phyloP scores from a whole-genome alignment of 2,797 vertebrate genomes.

The Coracias cyanogaster region DNA sequence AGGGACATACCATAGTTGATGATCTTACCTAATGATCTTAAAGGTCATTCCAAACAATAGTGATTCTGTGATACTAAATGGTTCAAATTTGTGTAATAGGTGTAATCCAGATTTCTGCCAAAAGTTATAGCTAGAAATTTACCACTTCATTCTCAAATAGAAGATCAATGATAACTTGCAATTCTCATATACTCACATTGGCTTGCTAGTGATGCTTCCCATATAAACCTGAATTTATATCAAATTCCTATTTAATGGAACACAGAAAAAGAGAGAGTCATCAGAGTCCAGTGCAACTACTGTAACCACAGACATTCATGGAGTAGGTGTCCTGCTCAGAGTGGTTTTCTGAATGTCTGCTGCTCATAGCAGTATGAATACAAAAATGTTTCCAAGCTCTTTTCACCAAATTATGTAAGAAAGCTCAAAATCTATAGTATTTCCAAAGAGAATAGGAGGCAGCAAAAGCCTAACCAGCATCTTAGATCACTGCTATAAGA shows the following conservation, averaged over 20 bases:
- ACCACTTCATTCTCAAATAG: not conserved
- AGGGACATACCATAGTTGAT: not conserved
- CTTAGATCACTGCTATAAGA: not conserved
- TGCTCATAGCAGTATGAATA: not conserved
- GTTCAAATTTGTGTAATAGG: not conserved
- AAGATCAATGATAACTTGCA: not conserved
- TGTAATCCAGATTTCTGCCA: not conserved
- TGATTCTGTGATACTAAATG: not conserved
- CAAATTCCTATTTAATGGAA: not conserved
- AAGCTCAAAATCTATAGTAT: not conserved
- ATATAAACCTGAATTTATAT: not conserved
- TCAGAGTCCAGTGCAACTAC: not conserved
- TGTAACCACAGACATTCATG: not conserved
- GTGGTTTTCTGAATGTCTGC: not conserved
- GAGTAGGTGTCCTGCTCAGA: not conserved
- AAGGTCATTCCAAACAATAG: too few relatives aligned
- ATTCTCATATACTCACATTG: not conserved
- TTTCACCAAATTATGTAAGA: not conserved
- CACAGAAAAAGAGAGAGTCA: not conserved
- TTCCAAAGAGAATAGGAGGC: not conserved
- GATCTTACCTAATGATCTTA: too few relatives aligned
- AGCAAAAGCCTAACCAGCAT: not conserved
- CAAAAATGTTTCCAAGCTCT: not conserved
- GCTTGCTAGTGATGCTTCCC: not conserved
- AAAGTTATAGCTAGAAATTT: not conserved